Percentiles rank a stretch among this genome's conserved stretches.
These are phyloP conservation scores for Chrysolina americana DNA, from an alignment of 2,888 invertebrate species.

Conservation along the genomic window DNA sequence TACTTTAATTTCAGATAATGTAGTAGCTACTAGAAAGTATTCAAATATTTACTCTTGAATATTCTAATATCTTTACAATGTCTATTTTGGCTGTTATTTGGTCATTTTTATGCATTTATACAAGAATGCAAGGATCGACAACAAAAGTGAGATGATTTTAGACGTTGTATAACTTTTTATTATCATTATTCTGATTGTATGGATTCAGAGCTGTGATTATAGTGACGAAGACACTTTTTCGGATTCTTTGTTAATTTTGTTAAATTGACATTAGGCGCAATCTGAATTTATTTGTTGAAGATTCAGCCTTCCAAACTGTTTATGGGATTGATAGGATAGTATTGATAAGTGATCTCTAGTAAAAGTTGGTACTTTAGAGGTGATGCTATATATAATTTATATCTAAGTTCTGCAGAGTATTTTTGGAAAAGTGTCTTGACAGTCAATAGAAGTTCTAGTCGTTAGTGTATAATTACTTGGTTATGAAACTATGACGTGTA, in stretches of 20 bases:
- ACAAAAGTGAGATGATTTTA: constrained; percentile 71
- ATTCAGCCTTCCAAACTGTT: background rate
- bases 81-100: constrained; percentile 69
- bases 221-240: constrained; percentile 63
- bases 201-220: constrained; percentile 69
- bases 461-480: constrained; percentile 51
- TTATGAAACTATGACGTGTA: constrained; percentile 8
- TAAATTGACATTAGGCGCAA: background rate
- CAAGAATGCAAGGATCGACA: constrained; percentile 69
- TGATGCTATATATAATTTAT: background rate
- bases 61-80: constrained; percentile 62
- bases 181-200: constrained; percentile 62
- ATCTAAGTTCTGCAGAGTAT: constrained; percentile 15
- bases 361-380: background rate
- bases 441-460: constrained; percentile 60
- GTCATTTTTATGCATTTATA: constrained; percentile 68
- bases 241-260: constrained; percentile 32
- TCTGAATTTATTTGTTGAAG: constrained; percentile 3
- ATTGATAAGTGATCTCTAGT: background rate
- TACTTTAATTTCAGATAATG: constrained; percentile 48
- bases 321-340: background rate
- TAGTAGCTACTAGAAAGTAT: constrained; percentile 49
- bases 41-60: constrained; percentile 48
- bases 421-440: constrained; percentile 59
- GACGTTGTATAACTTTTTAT: constrained; percentile 66